Percentiles rank a stretch among this genome's conserved stretches.
Conservation (phyloP, 2,113 vertebrate species). For the Nerophis ophidion region DNA sequence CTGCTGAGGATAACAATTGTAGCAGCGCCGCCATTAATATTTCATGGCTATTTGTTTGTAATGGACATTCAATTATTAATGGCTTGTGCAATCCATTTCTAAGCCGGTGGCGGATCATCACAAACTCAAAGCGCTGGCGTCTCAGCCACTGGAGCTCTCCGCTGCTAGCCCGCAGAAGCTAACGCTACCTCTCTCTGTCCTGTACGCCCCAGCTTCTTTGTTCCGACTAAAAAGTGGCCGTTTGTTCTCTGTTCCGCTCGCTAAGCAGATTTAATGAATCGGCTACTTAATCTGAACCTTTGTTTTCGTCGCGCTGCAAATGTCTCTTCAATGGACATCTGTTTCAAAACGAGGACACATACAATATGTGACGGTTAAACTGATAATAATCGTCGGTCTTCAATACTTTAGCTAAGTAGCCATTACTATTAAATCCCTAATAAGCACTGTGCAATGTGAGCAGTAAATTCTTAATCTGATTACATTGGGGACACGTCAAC, state of each 20-base stretch:
- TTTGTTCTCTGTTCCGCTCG: constrained; percentile 54
- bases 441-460: constrained; percentile 33
- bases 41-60: constrained; percentile 71
- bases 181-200: constrained; percentile 46
- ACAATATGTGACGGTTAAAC: not conserved
- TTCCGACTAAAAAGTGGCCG: constrained; percentile 44
- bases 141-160: no score
- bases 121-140: not conserved
- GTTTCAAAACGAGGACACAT: constrained; percentile 12
- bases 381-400: constrained; percentile 17
- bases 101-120: constrained; percentile 21
- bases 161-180: constrained; percentile 21
- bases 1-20: constrained; percentile 44
- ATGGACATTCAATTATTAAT: constrained; percentile 74
- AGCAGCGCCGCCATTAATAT: constrained; percentile 60
- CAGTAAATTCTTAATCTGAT: constrained; percentile 34
- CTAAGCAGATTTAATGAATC: constrained; percentile 70
- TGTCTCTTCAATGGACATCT: constrained; percentile 22
- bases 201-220: constrained; percentile 41
- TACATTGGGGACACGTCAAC: constrained; percentile 25
- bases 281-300: constrained; percentile 45
- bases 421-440: constrained; percentile 32
- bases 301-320: constrained; percentile 31
- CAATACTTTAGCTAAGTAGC: no score
- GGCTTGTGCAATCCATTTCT: constrained; percentile 64